A percentile compares a stretch with the other conserved stretches of the same genome.
phyloP scores from a whole-genome alignment of 2,113 vertebrate species.

The Semnornis frantzii region DNA sequence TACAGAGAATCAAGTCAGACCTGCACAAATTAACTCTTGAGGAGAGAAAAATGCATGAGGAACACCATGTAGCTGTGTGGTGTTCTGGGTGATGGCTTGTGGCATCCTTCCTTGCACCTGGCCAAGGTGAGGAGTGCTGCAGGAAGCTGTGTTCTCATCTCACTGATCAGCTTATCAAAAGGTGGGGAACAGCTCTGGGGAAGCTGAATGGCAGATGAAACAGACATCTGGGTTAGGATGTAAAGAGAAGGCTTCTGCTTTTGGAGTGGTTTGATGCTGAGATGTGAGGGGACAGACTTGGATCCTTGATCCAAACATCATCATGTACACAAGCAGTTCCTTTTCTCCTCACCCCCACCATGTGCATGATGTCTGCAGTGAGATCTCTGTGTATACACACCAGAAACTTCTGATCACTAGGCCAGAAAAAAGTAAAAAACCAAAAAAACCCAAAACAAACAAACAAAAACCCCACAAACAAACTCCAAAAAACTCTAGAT shows the following conservation, averaged over 20 bases:
- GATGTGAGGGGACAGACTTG: neutral
- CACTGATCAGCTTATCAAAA: neutral
- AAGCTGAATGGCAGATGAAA: neutral
- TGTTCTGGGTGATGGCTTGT: neutral
- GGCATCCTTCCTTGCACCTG: neutral
- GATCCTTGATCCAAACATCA: neutral
- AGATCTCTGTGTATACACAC: neutral
- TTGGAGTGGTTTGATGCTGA: neutral
- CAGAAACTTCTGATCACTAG: neutral
- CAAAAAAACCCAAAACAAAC: no score
- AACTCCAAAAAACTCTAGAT: neutral
- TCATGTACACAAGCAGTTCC: neutral
- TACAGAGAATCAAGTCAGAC: neutral
- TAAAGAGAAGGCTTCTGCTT: neutral
- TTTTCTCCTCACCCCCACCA: neutral
- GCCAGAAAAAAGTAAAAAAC: neutral
- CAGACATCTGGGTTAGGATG: neutral
- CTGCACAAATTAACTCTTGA: neutral
- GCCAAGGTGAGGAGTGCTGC: fast-evolving
- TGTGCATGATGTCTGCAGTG: neutral
- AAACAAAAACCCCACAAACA: no score
- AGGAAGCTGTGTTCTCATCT: neutral
- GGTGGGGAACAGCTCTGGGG: neutral
- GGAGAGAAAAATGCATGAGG: neutral
- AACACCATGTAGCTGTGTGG: fast-evolving